A percentile compares a stretch with the other conserved stretches of the same genome.
Conservation (phyloP, 30 jellyfish, hydroid and myxozoan species). For the Aurelia aurita region DNA sequence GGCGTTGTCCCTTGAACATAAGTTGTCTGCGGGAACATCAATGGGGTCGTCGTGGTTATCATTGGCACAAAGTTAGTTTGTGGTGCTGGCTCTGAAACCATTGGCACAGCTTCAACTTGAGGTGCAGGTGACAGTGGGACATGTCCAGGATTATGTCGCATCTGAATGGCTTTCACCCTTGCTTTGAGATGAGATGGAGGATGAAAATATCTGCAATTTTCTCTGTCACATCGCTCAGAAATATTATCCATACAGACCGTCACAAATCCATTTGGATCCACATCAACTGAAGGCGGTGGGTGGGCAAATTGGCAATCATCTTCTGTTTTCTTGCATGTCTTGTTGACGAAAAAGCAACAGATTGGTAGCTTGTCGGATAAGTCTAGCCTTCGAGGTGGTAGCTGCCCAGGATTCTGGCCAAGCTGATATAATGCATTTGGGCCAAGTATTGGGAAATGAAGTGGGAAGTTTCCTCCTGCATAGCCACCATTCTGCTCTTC, state of each 20-base stretch:
- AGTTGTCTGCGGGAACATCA: constrained; percentile 33
- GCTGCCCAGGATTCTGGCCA: constrained; percentile 5
- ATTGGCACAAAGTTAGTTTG: constrained; percentile 25
- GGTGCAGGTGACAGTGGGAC: constrained; percentile 39
- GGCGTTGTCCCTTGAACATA: constrained; percentile 44
- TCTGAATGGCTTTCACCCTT: constrained; percentile 70
- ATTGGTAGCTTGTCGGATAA: constrained; percentile 80
- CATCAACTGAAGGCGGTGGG: constrained; percentile 68
- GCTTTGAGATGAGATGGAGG: constrained; percentile 71
- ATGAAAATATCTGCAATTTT: constrained; percentile 67
- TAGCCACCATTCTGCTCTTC: constrained; percentile 55
- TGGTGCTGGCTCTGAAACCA: constrained; percentile 25
- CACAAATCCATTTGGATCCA: constrained; percentile 76
- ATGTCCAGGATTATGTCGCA: constrained; percentile 57
- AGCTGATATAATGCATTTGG: constrained; percentile 23
- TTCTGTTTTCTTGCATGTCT: constrained; percentile 43
- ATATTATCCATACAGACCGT: constrained; percentile 83
- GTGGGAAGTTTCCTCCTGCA: constrained; percentile 11
- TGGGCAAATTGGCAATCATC: constrained; percentile 79
- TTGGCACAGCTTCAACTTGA: background rate
- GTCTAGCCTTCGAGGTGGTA: constrained; percentile 63
- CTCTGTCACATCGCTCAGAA: constrained; percentile 69
- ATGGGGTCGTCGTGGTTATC: constrained; percentile 24
- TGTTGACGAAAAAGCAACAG: constrained; percentile 55
- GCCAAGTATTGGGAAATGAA: constrained; percentile 22